Conservation (phyloP, 2,113 vertebrate species). For the Scatophagus argus region DNA sequence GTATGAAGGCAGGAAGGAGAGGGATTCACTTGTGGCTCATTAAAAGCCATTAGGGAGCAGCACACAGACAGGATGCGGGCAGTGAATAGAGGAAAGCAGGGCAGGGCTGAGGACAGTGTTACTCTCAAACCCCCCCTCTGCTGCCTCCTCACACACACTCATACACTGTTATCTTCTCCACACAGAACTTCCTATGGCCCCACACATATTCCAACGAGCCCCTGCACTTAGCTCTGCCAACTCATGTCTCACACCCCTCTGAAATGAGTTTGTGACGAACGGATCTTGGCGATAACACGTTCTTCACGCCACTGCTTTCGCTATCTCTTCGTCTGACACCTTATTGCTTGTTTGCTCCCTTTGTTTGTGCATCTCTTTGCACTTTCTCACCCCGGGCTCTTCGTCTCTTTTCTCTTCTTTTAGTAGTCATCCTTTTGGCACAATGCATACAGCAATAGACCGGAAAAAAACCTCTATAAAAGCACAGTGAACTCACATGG, state of each 20-base stretch:
- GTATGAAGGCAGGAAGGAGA: conserved; percentile 78
- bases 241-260: conserved; percentile 71
- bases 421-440: conserved; percentile 69
- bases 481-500: conserved; percentile 31
- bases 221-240: conserved; percentile 69
- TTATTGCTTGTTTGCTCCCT: conserved; percentile 68
- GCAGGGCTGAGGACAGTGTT: conserved; percentile 78
- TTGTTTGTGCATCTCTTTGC: conserved; percentile 75
- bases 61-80: conserved; percentile 82
- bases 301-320: conserved; percentile 53
- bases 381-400: conserved; percentile 67
- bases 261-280: conserved; percentile 70
- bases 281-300: conserved; percentile 60
- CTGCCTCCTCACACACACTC: conserved; percentile 59
- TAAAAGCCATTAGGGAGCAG: conserved; percentile 82
- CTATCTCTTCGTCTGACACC: conserved; percentile 69
- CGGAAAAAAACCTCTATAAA: conserved; percentile 71
- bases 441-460: conserved; percentile 46
- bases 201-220: conserved; percentile 77
- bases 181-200: conserved; percentile 86
- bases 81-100: conserved; percentile 88
- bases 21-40: conserved; percentile 79
- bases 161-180: conserved; percentile 83
- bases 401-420: conserved; percentile 73
- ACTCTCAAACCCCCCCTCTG: conserved; percentile 50